Conservation (phyloP, 1,140 invertebrate species). For the Drosophila melanica region DNA sequence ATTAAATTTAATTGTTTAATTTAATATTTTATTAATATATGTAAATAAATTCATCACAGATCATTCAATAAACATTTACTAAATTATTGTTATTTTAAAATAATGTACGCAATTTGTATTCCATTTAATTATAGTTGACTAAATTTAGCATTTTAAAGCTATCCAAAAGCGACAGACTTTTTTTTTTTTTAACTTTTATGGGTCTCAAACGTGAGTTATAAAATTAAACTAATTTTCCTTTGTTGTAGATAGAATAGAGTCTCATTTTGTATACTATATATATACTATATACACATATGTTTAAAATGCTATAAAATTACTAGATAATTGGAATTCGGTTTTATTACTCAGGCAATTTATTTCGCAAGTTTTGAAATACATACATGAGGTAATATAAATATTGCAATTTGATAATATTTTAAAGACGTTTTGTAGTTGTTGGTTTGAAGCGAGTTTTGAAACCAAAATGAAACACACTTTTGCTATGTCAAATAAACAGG, state of each 20-base stretch:
- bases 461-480: background rate
- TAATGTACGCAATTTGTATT: no score
- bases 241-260: no score
- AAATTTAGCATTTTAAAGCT: no score
- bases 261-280: background rate
- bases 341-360: background rate
- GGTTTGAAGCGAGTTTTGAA: background rate
- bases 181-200: no score
- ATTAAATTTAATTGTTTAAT: no score
- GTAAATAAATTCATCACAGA: no score
- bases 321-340: background rate
- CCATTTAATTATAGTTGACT: no score
- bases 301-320: background rate
- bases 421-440: background rate
- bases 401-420: background rate
- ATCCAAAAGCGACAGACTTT: no score
- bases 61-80: no score
- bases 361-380: background rate
- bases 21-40: no score
- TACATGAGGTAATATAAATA: background rate
- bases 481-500: conserved; percentile 7
- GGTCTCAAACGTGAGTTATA: background rate
- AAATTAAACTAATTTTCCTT: background rate
- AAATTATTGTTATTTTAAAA: no score
- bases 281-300: background rate